phyloP scores from a whole-genome alignment of 2,113 vertebrate genomes.

The Saguinus imperator region DNA sequence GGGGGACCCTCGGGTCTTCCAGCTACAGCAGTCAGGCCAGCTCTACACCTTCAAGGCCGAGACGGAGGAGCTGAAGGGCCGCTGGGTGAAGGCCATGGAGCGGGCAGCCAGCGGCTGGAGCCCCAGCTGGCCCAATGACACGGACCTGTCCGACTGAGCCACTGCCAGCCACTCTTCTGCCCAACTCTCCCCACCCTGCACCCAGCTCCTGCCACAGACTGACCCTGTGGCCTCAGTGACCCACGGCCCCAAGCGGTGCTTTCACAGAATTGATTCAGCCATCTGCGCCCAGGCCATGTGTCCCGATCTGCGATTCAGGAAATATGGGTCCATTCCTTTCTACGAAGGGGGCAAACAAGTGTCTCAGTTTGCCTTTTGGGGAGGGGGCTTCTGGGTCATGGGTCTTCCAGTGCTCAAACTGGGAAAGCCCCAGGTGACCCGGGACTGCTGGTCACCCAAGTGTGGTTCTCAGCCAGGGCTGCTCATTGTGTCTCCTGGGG shows the following conservation, averaged over 20 bases:
- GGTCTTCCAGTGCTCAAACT: neutral
- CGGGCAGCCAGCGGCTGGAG: constrained; percentile 66
- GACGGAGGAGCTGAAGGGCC: constrained; percentile 79
- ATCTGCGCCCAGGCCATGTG: accelerated
- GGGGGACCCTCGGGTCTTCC: constrained; percentile 79
- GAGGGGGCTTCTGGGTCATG: accelerated
- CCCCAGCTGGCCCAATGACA: accelerated
- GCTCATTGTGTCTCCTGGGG: neutral
- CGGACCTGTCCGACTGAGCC: constrained; percentile 51
- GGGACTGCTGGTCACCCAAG: neutral
- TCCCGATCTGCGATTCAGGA: neutral
- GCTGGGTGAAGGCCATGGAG: constrained; percentile 80
- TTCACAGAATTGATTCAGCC: neutral
- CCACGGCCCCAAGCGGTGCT: neutral
- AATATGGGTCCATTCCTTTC: neutral
- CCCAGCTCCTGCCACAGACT: accelerated
- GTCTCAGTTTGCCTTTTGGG: accelerated
- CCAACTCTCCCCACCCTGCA: too few species aligned
- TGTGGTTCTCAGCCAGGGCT: neutral
- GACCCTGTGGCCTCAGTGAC: neutral
- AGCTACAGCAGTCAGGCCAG: constrained; percentile 84
- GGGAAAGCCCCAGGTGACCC: neutral
- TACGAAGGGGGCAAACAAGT: neutral
- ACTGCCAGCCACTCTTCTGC: accelerated
- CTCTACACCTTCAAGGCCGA: constrained; percentile 82